Conservation (phyloP, 2,113 vertebrate genomes). For the Calidris pugnax region DNA sequence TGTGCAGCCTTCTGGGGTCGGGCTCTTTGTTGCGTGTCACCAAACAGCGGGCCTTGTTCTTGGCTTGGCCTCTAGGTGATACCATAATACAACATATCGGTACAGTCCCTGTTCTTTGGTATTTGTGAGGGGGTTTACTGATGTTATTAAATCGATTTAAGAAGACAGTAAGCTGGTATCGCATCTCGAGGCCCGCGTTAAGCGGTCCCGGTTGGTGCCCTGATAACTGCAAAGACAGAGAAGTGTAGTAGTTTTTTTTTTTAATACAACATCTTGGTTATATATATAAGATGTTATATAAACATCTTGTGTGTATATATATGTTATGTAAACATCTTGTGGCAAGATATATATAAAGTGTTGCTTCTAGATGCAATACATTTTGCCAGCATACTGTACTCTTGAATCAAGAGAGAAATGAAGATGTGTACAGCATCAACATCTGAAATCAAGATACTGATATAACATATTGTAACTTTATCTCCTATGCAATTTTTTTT, state of each 20-base stretch:
- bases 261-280: neutral
- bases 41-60: rapidly evolving
- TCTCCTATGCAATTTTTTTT: neutral
- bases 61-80: constrained; percentile 34
- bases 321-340: neutral
- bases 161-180: neutral
- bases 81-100: neutral
- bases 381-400: neutral
- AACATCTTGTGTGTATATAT: neutral
- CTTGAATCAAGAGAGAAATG: neutral
- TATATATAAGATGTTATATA: neutral
- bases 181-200: neutral
- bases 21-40: rapidly evolving
- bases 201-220: neutral
- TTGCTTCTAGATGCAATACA: neutral
- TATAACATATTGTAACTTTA: neutral
- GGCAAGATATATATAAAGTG: neutral
- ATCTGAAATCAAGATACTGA: neutral
- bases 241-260: neutral
- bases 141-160: neutral
- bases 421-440: neutral
- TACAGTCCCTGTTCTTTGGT: rapidly evolving
- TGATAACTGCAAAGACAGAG: neutral
- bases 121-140: rapidly evolving
- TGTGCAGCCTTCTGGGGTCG: rapidly evolving